Conservation (phyloP, 53 echinoderm and acorn worm species). For the Echinometra lucunter region DNA sequence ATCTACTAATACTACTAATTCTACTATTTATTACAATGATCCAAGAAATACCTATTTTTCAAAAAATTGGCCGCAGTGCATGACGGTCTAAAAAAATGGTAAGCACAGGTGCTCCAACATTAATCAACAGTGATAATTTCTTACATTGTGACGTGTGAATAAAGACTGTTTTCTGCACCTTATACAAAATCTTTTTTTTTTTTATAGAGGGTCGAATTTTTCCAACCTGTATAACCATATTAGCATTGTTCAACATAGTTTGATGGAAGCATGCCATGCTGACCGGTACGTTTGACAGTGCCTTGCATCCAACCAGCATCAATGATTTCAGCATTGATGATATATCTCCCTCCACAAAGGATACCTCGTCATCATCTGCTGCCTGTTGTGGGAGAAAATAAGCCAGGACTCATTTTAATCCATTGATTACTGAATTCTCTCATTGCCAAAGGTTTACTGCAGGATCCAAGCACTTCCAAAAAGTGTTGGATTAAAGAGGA, state of each 20-base stretch:
- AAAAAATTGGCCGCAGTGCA: conserved; percentile 17
- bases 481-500: too few relatives aligned
- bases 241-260: conserved; percentile 89
- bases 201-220: background rate
- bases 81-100: background rate
- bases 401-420: too few relatives aligned
- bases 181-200: background rate
- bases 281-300: conserved; percentile 83
- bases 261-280: conserved; percentile 96
- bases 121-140: background rate
- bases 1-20: background rate
- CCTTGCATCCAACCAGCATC: conserved; percentile 99
- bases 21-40: background rate
- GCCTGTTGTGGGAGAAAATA: conserved; percentile 54
- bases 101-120: conserved; percentile 9
- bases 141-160: background rate
- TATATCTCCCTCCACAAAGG: conserved; percentile 88
- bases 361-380: conserved; percentile 93
- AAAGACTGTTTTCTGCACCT: conserved; percentile 12
- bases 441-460: too few relatives aligned
- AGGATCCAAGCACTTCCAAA: too few relatives aligned
- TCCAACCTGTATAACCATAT: background rate
- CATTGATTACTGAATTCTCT: too few relatives aligned
- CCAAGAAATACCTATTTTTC: background rate
- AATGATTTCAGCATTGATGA: conserved; percentile 83